Evolutionary conservation across 2,797 vertebrate genomes (phyloP), one percentile per base, ranked within the genome.

Genomic region (Trachops cirrhosus): DNA sequence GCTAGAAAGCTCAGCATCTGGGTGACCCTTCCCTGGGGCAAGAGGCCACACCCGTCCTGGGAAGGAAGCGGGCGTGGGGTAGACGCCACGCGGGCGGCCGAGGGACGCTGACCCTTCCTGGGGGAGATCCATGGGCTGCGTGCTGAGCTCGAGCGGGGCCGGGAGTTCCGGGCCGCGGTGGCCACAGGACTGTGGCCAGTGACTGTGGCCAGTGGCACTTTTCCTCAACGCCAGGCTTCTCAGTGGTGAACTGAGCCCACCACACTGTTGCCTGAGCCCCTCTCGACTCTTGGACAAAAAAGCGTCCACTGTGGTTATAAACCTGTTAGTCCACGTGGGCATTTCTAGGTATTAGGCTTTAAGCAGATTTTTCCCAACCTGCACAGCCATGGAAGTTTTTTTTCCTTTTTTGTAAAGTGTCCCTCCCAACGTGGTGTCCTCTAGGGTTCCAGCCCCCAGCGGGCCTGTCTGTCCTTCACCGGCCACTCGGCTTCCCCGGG

Each of bases 141-240:
- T 78, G 29, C 48, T 34, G 79, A 32, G 24, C 67, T 34, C 2
- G 54, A 10, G 48, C 34, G 37, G 22, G 15, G 14, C 15, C 15
- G 2, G 6, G 22, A 19, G 52, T 32, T 12, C 37, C 24, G 6
- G 2, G 5, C 41, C 11, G 14, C 41, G 50, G 34, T 18, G 29
- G 46, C 57, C 21, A 1, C 21, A 1, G 3, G 32, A 21, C 48
- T 8, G 0, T 0, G 1, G 46, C n/a, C 19, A 5, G 3, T 9
- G 44, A 21, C 48, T 8, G 0, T 0, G 1, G 46, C n/a, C 19
- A 5, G 3, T 9, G 44, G 5, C 1, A 0, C 8, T 5, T 4
- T 7, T 39, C 39, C 11, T 0, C 2, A 4, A 34, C 46, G 19
- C 12, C 48, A 2, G 26, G n/a, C 16, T 24, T 64, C 44, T 34